Conservation (phyloP, 2,797 vertebrate species). For the Aphelocoma californica region DNA sequence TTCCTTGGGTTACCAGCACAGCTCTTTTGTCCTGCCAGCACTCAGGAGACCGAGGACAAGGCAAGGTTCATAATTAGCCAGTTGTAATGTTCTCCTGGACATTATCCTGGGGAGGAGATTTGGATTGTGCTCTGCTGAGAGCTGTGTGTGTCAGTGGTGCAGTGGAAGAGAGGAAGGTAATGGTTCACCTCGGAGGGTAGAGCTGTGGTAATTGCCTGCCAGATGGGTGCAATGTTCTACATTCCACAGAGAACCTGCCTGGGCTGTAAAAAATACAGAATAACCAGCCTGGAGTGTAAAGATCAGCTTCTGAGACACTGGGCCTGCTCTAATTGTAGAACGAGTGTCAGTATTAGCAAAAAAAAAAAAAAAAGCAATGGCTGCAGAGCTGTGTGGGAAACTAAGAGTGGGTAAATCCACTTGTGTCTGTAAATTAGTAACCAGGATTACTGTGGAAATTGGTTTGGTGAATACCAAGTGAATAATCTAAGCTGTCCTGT, state of each 20-base stretch:
- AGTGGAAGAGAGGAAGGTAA: not conserved
- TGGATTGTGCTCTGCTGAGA: not conserved
- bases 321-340: not conserved
- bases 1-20: not conserved
- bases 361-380: not conserved
- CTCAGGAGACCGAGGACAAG: not conserved
- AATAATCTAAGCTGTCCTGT: not conserved
- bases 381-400: not conserved
- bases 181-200: not conserved
- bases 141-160: not conserved
- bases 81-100: not conserved
- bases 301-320: not conserved
- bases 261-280: not conserved
- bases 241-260: not conserved
- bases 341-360: not conserved
- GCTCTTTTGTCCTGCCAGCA: not conserved
- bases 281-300: not conserved
- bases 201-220: slow-evolving; percentile 15
- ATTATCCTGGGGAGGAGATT: not conserved
- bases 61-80: not conserved
- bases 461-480: not conserved
- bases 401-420: not conserved
- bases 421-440: not conserved
- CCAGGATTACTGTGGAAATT: not conserved
- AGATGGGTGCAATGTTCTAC: slow-evolving; percentile 7